Conservation (phyloP, 2,113 vertebrate genomes). For the Osmerus eperlanus region DNA sequence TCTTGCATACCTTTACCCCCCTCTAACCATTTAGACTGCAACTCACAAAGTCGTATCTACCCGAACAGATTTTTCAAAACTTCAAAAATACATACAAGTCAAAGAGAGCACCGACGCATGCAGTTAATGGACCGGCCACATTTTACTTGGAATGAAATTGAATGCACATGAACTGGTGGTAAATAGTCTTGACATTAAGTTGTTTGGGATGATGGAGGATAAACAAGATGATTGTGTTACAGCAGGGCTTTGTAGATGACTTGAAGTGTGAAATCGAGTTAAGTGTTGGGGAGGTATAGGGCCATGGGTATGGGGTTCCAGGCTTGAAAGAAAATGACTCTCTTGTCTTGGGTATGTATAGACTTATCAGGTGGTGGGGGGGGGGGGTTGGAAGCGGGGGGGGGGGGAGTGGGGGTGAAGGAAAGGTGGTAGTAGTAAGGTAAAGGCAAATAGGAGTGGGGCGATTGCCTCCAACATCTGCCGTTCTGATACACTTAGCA, state of each 20-base stretch:
- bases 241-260: conserved; percentile 64
- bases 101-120: conserved; percentile 24
- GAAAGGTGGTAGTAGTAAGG: conserved; percentile 22
- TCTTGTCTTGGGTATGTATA: conserved; percentile 39
- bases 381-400: conserved; percentile 17
- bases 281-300: conserved; percentile 62
- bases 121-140: conserved; percentile 45
- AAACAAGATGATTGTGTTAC: conserved; percentile 74
- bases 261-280: conserved; percentile 76
- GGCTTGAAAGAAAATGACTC: conserved; percentile 50
- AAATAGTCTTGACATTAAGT: conserved; percentile 50
- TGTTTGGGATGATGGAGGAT: conserved; percentile 64
- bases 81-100: conserved; percentile 20
- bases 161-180: conserved; percentile 61
- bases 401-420: conserved; percentile 14
- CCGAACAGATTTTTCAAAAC: conserved; percentile 12
- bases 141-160: conserved; percentile 53
- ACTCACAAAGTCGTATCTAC: conserved; percentile 7
- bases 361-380: conserved; percentile 47
- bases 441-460: conserved; percentile 25
- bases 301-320: conserved; percentile 52
- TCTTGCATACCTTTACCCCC: background rate
- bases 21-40: background rate
- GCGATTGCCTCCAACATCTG: conserved; percentile 63
- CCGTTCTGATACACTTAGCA: conserved; percentile 69